Conservation (phyloP, 2,888 invertebrate genomes). For the Melanostoma mellinum region DNA sequence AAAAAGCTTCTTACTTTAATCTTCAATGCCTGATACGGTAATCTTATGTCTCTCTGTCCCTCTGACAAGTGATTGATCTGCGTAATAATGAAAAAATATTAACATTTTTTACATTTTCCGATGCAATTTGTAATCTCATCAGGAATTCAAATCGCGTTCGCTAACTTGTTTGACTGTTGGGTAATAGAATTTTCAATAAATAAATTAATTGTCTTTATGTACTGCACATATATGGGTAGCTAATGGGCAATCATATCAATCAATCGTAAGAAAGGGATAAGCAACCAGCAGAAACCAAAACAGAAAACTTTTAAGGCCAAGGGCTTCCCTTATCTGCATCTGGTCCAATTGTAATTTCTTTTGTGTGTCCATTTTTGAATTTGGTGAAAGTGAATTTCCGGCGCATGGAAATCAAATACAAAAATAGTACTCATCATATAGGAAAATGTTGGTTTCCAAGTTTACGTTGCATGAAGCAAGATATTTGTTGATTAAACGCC, state of each 20-base stretch:
- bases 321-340: constrained; percentile 12
- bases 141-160: constrained; percentile 33
- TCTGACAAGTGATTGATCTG: constrained; percentile 25
- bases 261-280: not conserved
- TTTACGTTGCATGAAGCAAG: constrained; percentile 12
- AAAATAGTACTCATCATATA: too few species aligned
- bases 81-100: constrained; percentile 35
- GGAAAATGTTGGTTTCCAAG: not conserved
- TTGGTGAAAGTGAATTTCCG: constrained; percentile 61
- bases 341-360: constrained; percentile 37
- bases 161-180: not conserved
- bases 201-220: constrained; percentile 37
- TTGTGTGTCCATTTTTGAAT: not conserved
- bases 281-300: not conserved
- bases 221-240: not conserved
- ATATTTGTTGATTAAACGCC: constrained; percentile 47
- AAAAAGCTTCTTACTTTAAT: too few species aligned
- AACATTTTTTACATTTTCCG: not conserved
- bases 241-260: not conserved
- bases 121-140: not conserved
- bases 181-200: constrained; percentile 17
- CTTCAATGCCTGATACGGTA: too few species aligned
- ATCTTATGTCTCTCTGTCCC: too few species aligned
- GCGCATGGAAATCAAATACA: constrained; percentile 27
- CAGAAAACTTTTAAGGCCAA: not conserved